A percentile compares a stretch with the other conserved stretches of the same genome.
phyloP scores from a whole-genome alignment of 2,888 invertebrate genomes.

The Papilio gigon region DNA sequence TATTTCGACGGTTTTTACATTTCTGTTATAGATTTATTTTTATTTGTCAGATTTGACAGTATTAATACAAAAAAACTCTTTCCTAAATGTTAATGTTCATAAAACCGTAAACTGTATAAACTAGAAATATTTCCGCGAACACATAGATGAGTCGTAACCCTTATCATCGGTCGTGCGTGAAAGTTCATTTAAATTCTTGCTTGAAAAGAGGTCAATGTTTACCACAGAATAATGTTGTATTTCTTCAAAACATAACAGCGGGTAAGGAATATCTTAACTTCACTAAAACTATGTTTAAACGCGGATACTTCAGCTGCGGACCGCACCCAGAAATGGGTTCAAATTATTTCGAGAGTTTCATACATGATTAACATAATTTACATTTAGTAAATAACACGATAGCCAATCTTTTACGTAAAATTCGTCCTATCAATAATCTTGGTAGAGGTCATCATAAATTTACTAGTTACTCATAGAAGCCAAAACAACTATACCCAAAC shows the following conservation, averaged over 20 bases:
- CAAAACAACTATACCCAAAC: too few relatives aligned
- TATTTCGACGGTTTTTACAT: too few relatives aligned
- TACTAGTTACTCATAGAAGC: too few relatives aligned
- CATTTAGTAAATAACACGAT: not conserved
- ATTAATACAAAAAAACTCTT: too few relatives aligned
- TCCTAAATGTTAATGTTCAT: not conserved
- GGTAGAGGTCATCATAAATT: too few relatives aligned
- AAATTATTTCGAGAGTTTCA: not conserved
- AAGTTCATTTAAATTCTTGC: slow-evolving; percentile 33
- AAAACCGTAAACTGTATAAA: slow-evolving; percentile 1
- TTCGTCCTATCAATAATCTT: too few relatives aligned
- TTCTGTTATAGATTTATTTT: too few relatives aligned
- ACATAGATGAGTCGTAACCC: slow-evolving; percentile 14
- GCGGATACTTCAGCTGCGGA: not conserved
- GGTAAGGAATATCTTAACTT: not conserved
- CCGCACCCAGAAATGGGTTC: not conserved
- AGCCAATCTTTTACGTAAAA: too few relatives aligned
- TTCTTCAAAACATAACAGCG: slow-evolving; percentile 1
- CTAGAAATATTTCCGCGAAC: not conserved
- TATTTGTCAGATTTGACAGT: too few relatives aligned
- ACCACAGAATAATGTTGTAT: slow-evolving; percentile 12
- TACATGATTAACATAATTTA: not conserved
- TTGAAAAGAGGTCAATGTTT: slow-evolving; percentile 25
- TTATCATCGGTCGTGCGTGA: slow-evolving; percentile 27
- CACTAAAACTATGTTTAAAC: not conserved